Percentiles rank a stretch among this genome's conserved stretches.
phyloP scores from a whole-genome alignment of 2,888 invertebrate genomes.

The Poecilobothrus nobilitatus region DNA sequence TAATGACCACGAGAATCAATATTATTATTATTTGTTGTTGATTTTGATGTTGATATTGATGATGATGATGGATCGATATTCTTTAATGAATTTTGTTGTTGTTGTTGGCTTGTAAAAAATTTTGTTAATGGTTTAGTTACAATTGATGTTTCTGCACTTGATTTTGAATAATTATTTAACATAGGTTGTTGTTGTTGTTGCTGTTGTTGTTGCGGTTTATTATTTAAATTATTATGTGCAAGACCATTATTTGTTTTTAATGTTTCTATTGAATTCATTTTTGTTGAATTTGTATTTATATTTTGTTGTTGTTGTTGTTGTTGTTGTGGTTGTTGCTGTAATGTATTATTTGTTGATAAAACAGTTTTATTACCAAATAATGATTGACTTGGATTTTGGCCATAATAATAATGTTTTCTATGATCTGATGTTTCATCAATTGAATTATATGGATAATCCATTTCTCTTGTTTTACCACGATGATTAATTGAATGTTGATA shows the following conservation, averaged over 20 bases:
- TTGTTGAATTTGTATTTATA: background rate
- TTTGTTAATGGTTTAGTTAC: slow-evolving; percentile 17
- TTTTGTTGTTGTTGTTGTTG: too few relatives aligned
- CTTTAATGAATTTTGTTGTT: slow-evolving; percentile 16
- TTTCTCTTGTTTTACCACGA: slow-evolving; percentile 4
- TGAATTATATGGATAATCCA: slow-evolving; percentile 2
- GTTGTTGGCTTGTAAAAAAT: slow-evolving; percentile 20
- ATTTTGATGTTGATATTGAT: background rate
- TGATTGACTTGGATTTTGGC: background rate
- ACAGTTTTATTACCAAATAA: background rate
- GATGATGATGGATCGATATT: background rate
- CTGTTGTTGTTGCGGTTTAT: slow-evolving; percentile 18
- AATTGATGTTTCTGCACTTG: slow-evolving; percentile 17
- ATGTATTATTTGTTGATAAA: background rate
- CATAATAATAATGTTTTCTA: background rate
- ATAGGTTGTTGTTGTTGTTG: slow-evolving; percentile 18
- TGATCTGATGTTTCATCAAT: slow-evolving; percentile 3
- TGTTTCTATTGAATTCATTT: background rate
- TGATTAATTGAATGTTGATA: slow-evolving; percentile 4
- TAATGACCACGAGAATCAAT: background rate
- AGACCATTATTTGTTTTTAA: slow-evolving; percentile 1
- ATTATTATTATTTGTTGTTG: background rate
- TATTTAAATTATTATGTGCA: background rate
- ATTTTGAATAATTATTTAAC: background rate
- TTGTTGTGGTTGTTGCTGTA: background rate